These are phyloP conservation scores for Sarcophaga bullata DNA, from an alignment of 1,140 invertebrate species.

Conservation along the genomic window DNA sequence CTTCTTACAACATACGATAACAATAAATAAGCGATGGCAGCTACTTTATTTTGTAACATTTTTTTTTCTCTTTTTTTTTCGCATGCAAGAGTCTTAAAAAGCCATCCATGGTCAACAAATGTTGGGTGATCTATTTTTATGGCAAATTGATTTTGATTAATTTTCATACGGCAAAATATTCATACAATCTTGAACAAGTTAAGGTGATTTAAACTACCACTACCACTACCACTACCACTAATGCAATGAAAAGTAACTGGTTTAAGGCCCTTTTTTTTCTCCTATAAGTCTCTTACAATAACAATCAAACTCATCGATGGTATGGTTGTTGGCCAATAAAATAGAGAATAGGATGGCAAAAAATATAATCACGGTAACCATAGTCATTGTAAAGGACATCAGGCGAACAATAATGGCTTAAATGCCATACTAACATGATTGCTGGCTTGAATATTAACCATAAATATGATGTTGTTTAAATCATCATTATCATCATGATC, in stretches of 20 bases:
- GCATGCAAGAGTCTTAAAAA: no score
- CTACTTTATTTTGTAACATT: neutral
- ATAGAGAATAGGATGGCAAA: neutral
- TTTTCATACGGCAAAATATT: conserved; percentile 28
- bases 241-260: no score
- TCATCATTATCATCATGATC: neutral
- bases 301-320: no score
- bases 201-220: neutral
- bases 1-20: neutral
- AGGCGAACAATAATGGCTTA: neutral
- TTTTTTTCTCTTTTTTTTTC: neutral
- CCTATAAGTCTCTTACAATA: no score
- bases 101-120: neutral
- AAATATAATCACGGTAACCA: neutral
- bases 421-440: neutral
- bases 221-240: neutral
- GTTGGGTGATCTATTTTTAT: conserved; percentile 40
- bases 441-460: neutral
- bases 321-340: no score
- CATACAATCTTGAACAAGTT: neutral
- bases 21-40: neutral
- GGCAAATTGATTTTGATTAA: conserved; percentile 41
- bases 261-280: no score
- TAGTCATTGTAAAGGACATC: neutral
- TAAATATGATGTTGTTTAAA: conserved; percentile 9